These are phyloP conservation scores for Danio albolineatus DNA, from an alignment of 2,797 vertebrate species.

Conservation along the genomic window DNA sequence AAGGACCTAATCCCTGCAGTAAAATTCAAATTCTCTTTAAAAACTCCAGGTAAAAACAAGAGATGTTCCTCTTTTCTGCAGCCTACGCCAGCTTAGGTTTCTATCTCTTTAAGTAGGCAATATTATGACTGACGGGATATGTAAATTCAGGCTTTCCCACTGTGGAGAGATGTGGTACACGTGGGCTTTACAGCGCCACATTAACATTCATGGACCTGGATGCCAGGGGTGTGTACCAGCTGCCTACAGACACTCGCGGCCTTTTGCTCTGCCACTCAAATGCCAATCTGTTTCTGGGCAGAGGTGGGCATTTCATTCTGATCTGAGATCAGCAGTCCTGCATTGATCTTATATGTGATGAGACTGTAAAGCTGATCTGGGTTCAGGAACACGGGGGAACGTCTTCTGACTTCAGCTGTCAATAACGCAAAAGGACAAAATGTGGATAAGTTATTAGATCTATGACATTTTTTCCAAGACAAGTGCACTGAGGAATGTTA, in stretches of 20 bases:
- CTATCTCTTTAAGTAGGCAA: slow-evolving; percentile 27
- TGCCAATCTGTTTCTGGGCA: slow-evolving; percentile 40
- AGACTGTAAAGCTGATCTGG: background rate
- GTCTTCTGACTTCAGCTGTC: slow-evolving; percentile 8
- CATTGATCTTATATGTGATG: slow-evolving; percentile 1
- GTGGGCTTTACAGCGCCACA: slow-evolving; percentile 43
- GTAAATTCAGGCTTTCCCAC: slow-evolving; percentile 38
- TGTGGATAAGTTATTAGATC: background rate
- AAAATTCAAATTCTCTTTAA: slow-evolving; percentile 9
- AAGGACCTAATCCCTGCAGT: background rate
- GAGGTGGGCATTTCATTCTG: slow-evolving; percentile 32
- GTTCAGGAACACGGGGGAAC: slow-evolving; percentile 5
- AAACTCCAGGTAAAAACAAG: slow-evolving; percentile 3
- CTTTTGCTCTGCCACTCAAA: slow-evolving; percentile 62
- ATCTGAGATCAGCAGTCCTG: slow-evolving; percentile 19
- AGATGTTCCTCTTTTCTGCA: background rate
- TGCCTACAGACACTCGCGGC: slow-evolving; percentile 53
- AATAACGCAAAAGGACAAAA: slow-evolving; percentile 21
- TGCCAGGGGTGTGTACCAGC: slow-evolving; percentile 41
- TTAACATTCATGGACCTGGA: slow-evolving; percentile 61
- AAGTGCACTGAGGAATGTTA: background rate
- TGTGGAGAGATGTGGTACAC: slow-evolving; percentile 40
- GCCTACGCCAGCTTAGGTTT: background rate
- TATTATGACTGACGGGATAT: slow-evolving; percentile 48
- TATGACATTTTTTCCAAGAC: slow-evolving; percentile 6